Evolutionary conservation across 2,113 vertebrate species (phyloP), one percentile per base, ranked within the genome.

Genomic region (Labeo rohita): DNA sequence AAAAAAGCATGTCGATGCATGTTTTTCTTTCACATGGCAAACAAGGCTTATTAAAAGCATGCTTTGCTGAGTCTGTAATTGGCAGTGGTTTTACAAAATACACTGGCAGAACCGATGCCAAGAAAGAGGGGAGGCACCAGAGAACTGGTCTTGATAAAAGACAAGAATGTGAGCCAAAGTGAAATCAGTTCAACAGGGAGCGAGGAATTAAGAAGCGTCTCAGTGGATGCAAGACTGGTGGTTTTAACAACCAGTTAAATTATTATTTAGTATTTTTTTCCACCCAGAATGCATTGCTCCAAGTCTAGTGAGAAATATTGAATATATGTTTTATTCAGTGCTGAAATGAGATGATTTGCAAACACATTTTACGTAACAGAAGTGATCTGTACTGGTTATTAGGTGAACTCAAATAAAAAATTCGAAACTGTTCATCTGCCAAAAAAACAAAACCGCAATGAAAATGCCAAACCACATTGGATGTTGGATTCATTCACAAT

Each of bases 61-160:
- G 50, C 66, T 88, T 16, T 83, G 36, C 72, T 49, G 84, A 76
- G 39, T 13, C 84, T 84, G 49, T 73, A 84, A 80, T 75, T 84
- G 59, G 70, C 50, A 76, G 56, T 23, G 0, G 78, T 80, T 45
- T 49, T 65, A 21, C 45, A 68, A 34, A 63, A 80, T 47, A 73
- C 50, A 8, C 73, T 68, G 56, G 49, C 47, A 59, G 7, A 47
- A 75, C 34, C 8, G 3, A 18, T 63, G 80, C 68, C 75, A 80
- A 84, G 56, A 61, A 84, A 11, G 63, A 73, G 52, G 7, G 0
- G 15, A 49, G 68, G 18, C 68, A 72, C 39, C 68, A 47, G 45
- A 50, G 45, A 39, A 79, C 45, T 13, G 9, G 66, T 15, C 47
- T 11, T 36, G 54, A 83, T 59, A 72, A 83, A 85, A 45, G 12